These are phyloP conservation scores for Hydrophis major DNA, from an alignment of 2,797 vertebrate species.

Conservation along the genomic window DNA sequence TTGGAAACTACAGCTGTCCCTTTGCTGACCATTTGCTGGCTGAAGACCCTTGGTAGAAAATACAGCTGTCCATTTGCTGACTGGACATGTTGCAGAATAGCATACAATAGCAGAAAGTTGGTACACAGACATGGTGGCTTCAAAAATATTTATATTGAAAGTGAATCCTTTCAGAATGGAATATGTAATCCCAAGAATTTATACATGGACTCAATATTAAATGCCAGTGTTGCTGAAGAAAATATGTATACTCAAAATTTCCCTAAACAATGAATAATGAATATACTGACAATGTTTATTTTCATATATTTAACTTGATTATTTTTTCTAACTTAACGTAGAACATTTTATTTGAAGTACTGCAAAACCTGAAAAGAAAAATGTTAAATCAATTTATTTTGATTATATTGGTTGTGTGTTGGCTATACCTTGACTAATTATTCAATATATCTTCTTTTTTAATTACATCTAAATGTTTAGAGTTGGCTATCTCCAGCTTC, in stretches of 20 bases:
- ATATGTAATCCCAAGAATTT: neutral
- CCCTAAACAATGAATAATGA: neutral
- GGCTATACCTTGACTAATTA: constrained; percentile 32
- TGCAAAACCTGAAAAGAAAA: neutral
- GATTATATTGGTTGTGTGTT: neutral
- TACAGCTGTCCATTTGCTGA: neutral
- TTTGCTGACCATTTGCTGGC: neutral
- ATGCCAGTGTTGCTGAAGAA: neutral
- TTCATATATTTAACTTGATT: neutral
- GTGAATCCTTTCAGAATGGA: neutral
- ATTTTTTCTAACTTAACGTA: neutral
- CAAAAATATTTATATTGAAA: neutral
- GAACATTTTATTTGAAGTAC: neutral
- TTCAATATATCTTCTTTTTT: constrained; percentile 19
- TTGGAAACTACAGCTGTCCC: neutral
- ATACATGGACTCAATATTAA: neutral
- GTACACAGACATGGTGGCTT: neutral
- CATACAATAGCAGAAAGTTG: neutral
- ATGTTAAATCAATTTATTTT: neutral
- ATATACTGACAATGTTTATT: neutral
- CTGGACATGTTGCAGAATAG: neutral
- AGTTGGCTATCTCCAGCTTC: constrained; percentile 38
- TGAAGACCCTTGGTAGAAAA: neutral
- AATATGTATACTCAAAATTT: neutral
- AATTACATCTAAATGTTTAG: constrained; percentile 42